A percentile compares a stretch with the other conserved stretches of the same genome.
Evolutionary conservation across 2,888 invertebrate species (phyloP).

Genomic region (Tuta absoluta): DNA sequence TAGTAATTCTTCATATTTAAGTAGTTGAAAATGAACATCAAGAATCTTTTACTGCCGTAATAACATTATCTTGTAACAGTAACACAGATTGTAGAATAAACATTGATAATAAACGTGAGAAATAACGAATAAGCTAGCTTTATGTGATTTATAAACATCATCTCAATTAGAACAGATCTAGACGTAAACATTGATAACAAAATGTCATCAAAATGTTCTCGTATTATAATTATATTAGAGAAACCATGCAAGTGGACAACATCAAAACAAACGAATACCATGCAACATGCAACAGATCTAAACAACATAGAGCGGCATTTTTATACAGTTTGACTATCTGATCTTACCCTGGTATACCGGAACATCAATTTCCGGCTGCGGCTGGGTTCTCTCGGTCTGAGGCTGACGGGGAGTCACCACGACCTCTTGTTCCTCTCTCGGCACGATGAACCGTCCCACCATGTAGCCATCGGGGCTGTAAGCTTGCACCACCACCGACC

Average conservation of each 20-base stretch:
- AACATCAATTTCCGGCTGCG: constrained; percentile 44
- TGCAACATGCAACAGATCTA: constrained; percentile 1
- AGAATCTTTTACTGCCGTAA: neutral
- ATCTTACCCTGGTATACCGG: constrained; percentile 66
- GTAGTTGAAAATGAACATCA: too few species aligned
- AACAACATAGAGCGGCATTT: neutral
- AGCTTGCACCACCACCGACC: constrained; percentile 87
- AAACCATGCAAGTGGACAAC: neutral
- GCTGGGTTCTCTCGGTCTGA: constrained; percentile 36
- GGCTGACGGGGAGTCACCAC: constrained; percentile 38
- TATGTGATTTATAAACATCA: neutral
- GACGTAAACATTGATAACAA: constrained; percentile 19
- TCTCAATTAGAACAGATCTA: constrained; percentile 22
- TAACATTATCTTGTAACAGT: neutral
- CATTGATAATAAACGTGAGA: neutral
- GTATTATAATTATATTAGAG: too few species aligned
- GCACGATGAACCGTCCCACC: constrained; percentile 46
- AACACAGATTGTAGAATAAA: neutral
- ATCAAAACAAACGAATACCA: neutral
- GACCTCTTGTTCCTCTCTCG: constrained; percentile 36
- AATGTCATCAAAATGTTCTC: neutral
- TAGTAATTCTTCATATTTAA: constrained; percentile 26
- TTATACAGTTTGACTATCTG: constrained; percentile 28
- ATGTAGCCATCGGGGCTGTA: constrained; percentile 84
- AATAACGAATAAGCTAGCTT: neutral